These are phyloP conservation scores for Oxygymnocypris stewartii DNA, from an alignment of 2,113 vertebrate species.

Conservation along the genomic window DNA sequence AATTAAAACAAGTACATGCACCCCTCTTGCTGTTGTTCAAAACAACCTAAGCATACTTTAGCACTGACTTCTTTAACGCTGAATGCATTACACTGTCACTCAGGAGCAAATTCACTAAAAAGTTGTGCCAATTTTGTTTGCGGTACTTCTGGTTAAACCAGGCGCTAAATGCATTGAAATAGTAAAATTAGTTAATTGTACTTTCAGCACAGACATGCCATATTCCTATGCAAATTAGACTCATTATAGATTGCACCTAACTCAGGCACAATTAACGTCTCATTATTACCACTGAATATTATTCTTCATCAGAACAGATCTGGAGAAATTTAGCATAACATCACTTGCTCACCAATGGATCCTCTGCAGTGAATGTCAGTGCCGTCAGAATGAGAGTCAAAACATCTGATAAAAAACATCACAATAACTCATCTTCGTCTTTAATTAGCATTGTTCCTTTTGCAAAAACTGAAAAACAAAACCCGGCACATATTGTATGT, in stretches of 20 bases:
- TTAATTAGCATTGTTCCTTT: neutral
- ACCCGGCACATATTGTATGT: neutral
- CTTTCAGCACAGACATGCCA: neutral
- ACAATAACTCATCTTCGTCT: neutral
- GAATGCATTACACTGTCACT: neutral
- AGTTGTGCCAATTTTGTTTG: neutral
- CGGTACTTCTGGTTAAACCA: neutral
- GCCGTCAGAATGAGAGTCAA: neutral
- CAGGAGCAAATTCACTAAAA: neutral
- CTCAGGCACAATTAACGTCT: neutral
- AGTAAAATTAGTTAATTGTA: neutral
- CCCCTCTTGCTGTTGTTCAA: neutral
- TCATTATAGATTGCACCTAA: neutral
- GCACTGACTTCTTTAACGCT: neutral
- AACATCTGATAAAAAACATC: neutral
- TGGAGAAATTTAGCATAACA: neutral
- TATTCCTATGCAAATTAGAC: neutral
- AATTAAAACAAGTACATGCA: constrained; percentile 22
- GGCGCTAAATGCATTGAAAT: neutral
- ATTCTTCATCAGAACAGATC: neutral
- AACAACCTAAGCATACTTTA: neutral
- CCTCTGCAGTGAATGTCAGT: neutral
- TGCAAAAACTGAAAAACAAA: neutral
- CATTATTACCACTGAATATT: neutral
- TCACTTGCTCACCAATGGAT: neutral